These are phyloP conservation scores for Sylvilagus floridanus DNA, from an alignment of 2,797 vertebrate species.

Conservation along the genomic window DNA sequence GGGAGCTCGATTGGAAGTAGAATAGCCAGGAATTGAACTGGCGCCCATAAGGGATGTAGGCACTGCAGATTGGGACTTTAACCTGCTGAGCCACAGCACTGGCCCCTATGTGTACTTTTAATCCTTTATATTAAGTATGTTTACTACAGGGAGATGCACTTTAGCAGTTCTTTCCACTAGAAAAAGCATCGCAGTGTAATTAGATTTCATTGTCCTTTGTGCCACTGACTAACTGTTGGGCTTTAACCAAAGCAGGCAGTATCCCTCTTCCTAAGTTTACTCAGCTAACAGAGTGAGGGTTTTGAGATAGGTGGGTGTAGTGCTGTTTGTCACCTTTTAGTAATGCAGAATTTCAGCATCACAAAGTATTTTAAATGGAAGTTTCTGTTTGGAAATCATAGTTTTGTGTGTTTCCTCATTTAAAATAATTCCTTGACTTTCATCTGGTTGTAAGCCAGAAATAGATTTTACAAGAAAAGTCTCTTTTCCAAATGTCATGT, in stretches of 20 bases:
- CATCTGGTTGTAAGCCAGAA: slow-evolving; percentile 4
- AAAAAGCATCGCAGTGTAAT: neutral
- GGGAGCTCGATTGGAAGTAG: too few species aligned
- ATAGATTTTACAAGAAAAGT: neutral
- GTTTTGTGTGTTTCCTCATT: neutral
- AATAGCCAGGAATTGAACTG: too few species aligned
- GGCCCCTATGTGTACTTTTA: neutral
- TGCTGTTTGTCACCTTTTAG: neutral
- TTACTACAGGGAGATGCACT: slow-evolving; percentile 27
- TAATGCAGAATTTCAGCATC: neutral
- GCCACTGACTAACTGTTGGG: neutral
- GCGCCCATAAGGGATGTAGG: too few species aligned
- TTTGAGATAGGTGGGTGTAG: neutral
- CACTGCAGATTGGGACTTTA: too few species aligned
- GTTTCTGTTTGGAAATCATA: slow-evolving; percentile 23
- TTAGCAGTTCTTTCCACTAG: neutral
- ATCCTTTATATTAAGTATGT: slow-evolving; percentile 1
- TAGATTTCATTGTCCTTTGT: neutral
- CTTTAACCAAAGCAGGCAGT: neutral
- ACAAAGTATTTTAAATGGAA: neutral
- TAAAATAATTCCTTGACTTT: neutral
- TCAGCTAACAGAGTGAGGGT: neutral
- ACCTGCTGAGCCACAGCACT: too few species aligned
- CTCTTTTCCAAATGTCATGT: neutral
- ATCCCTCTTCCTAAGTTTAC: neutral